These are phyloP conservation scores for Hermodice carunculata DNA, from an alignment of 2,888 invertebrate species.

Conservation along the genomic window DNA sequence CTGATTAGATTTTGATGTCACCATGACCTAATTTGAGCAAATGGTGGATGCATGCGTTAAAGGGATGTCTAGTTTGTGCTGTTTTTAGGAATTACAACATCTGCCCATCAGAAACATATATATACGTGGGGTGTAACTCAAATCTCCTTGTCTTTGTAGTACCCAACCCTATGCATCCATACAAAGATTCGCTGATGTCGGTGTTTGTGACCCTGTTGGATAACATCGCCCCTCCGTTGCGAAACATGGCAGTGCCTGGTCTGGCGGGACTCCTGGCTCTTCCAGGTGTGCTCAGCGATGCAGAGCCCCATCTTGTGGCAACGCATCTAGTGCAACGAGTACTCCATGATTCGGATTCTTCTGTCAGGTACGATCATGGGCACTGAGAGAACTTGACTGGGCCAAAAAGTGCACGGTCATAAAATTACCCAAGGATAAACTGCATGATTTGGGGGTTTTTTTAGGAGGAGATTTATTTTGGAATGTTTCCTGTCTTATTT, in stretches of 20 bases:
- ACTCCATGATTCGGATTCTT: constrained; percentile 23
- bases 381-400: no score
- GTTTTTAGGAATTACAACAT: not conserved
- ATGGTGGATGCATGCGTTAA: no score
- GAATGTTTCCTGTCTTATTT: no score
- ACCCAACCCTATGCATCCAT: not conserved
- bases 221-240: constrained; percentile 25
- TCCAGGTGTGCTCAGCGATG: constrained; percentile 14
- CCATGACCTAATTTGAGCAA: no score
- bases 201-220: constrained; percentile 25
- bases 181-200: constrained; percentile 32
- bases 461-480: no score
- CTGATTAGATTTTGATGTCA: no score
- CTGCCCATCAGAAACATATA: not conserved
- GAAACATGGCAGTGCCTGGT: constrained; percentile 16
- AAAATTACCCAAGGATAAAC: no score
- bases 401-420: no score
- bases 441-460: no score
- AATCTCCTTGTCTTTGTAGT: constrained; percentile 5
- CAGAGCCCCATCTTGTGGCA: constrained; percentile 23
- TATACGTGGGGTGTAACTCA: no score
- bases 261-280: constrained; percentile 18
- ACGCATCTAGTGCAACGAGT: constrained; percentile 18
- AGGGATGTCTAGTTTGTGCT: no score
- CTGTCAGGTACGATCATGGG: constrained; percentile 38